Base-by-base conservation (phyloP, 2,888 invertebrate species). In the Euproctis similis region DNA sequence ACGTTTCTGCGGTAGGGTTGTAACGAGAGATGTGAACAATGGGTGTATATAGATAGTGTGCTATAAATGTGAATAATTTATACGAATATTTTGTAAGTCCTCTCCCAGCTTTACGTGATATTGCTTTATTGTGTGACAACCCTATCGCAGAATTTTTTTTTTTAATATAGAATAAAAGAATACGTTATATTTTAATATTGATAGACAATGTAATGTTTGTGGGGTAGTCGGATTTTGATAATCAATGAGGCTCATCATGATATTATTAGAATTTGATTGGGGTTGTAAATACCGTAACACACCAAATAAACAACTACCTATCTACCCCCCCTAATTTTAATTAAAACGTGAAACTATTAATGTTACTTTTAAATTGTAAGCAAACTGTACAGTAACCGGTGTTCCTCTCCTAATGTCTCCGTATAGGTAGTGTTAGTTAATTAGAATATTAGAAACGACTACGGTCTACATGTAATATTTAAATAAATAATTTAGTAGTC, bases 11-110 rank as follows among this genome's bases (percentile, higher is more conserved):
- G 54, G 70, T 53, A 72, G 78, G 76, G 75, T 71, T 78, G 62
- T 58, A 6, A 50, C 60, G 70, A 69, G 71, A 67, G n/a, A 62
- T 62, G 63, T 69, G 68, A 69, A 58, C 53, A 59, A 72, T 69
- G 78, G 72, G 68, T 80, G 76, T 75, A 64, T 81, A 81, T 82
- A 81, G 81, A 81, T 84, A 84, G 74, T 81, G 75, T 81, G 80
- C 82, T 80, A 80, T 81, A 80, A 78, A 78, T 81, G 82, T 82
- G 81, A 80, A 82, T 82, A 82, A 81, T 82, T 82, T 82, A 81
- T 81, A 82, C 81, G 80, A 84, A 71, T 82, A 81, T 76, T 76
- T 75, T 82, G 77, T 84, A 81, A 81, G 82, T 80, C 72, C 78
- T n/a, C n/a, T n/a, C n/a, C 71, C 82, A 76, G 80, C 80, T 82